Evolutionary conservation across 2,888 invertebrate species (phyloP), one percentile per base, ranked within the genome.

Genomic region (Eucriotettix oculatus): DNA sequence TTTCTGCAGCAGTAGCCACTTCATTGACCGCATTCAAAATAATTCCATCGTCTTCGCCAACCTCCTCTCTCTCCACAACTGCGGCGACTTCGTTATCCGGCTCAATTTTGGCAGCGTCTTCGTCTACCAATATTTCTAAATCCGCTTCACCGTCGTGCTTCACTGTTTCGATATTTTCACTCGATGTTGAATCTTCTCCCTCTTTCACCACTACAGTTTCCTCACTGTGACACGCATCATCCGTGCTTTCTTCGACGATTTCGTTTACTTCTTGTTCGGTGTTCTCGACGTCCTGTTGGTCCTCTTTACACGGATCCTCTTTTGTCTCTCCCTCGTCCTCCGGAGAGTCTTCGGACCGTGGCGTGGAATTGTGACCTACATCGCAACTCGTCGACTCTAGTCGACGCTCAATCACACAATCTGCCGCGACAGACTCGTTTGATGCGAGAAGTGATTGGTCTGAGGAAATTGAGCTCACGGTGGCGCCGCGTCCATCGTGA

Each of bases 401-500:
- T 5, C 29, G 29, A 29, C 29, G 7, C 29, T 29, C 29, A 29
- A 29, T 29, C 2, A 29, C 29, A 29, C 29, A 29, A 7, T 29
- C 29, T 29, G 29, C 29, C 29, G 29, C 29, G 29, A 29, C 29
- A 29, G 29, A 29, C 29, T 29, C 29, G 29, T 29, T 29, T 29
- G 29, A 29, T 29, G 29, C 29, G 29, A 29, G 29, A 7, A 7
- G 2, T 5, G 29, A 29, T 5, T 29, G 29, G 7, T 29, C 29
- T 7, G 29, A 29, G 3, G 29, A 29, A 29, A 7, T 29, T 2
- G 29, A 29, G 29, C 29, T 29, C 29, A 29, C 29, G 29, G 29
- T 29, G 29, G 29, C 29, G 29, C 29, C 29, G 29, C 2, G 29
- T 29, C 29, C 29, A 29, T 29, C 29, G 29, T 29, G 79, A 79